These are phyloP conservation scores for Cygnus olor DNA, from an alignment of 2,797 vertebrate genomes.

Conservation along the genomic window DNA sequence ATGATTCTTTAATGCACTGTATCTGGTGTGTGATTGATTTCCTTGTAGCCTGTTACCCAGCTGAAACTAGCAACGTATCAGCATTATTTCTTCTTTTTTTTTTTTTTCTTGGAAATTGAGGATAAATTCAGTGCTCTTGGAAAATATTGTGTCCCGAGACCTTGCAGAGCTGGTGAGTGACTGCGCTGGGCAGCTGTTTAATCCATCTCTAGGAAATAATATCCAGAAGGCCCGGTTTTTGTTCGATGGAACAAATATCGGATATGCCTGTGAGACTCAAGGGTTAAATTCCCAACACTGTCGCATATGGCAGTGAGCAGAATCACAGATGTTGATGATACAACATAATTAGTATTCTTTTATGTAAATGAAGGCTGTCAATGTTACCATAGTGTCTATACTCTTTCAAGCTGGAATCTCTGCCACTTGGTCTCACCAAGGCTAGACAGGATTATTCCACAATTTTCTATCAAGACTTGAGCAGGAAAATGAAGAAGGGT, in stretches of 20 bases:
- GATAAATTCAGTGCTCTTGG: not conserved
- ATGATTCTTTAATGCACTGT: not conserved
- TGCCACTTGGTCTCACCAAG: conserved; percentile 63
- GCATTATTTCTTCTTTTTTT: not conserved
- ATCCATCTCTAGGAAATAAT: fast-evolving
- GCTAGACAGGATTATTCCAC: conserved; percentile 39
- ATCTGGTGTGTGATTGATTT: not conserved
- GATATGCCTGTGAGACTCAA: conserved; percentile 39
- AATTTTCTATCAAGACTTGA: not conserved
- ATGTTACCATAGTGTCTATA: conserved; percentile 77
- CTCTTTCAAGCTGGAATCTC: conserved; percentile 67
- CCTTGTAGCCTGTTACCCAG: not conserved
- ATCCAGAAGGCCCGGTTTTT: not conserved
- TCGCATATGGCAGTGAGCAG: conserved; percentile 80
- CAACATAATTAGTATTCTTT: conserved; percentile 82
- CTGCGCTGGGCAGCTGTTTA: not conserved
- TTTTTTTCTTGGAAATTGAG: not conserved
- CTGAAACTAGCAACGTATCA: not conserved
- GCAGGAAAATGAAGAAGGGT: not conserved
- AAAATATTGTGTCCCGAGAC: not conserved
- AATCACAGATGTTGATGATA: conserved; percentile 83
- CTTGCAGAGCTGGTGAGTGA: not conserved
- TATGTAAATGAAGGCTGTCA: conserved; percentile 83
- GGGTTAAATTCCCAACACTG: conserved; percentile 76
- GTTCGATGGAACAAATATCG: not conserved